Percentiles rank a stretch among this genome's conserved stretches.
phyloP scores from a whole-genome alignment of 2,113 vertebrate genomes.

The Pimephales promelas region DNA sequence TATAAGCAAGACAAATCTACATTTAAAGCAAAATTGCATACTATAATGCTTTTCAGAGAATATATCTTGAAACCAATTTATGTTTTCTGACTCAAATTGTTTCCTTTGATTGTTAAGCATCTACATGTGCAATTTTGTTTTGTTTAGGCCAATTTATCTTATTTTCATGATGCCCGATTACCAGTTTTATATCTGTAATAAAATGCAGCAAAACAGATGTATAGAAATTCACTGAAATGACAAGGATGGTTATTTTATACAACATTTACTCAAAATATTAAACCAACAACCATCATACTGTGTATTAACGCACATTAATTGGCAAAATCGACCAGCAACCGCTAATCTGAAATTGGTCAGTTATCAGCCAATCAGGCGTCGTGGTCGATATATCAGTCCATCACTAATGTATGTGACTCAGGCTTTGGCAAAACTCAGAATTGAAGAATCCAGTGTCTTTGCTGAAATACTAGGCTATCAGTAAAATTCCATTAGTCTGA shows the following conservation, averaged over 20 bases:
- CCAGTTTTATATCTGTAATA: neutral
- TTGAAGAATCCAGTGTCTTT: neutral
- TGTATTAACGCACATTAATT: neutral
- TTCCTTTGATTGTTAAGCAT: neutral
- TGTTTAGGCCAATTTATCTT: neutral
- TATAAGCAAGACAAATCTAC: constrained; percentile 1
- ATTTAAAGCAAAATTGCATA: neutral
- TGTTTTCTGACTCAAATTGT: neutral
- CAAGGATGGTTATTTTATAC: too few species aligned
- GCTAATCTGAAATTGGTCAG: neutral
- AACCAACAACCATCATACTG: neutral
- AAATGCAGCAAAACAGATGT: neutral
- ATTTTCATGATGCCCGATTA: neutral
- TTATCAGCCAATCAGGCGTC: neutral
- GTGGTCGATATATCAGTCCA: neutral
- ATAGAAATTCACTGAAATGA: neutral
- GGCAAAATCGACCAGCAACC: neutral
- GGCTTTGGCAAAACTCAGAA: constrained; percentile 10
- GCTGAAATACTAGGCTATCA: neutral
- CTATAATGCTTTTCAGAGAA: neutral
- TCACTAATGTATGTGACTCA: neutral
- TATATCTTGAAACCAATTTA: neutral
- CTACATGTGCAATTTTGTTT: neutral
- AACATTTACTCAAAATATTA: neutral
- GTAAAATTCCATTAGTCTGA: neutral